Evolutionary conservation across 2,888 invertebrate species (phyloP).

Genomic region (Diadromus collaris): DNA sequence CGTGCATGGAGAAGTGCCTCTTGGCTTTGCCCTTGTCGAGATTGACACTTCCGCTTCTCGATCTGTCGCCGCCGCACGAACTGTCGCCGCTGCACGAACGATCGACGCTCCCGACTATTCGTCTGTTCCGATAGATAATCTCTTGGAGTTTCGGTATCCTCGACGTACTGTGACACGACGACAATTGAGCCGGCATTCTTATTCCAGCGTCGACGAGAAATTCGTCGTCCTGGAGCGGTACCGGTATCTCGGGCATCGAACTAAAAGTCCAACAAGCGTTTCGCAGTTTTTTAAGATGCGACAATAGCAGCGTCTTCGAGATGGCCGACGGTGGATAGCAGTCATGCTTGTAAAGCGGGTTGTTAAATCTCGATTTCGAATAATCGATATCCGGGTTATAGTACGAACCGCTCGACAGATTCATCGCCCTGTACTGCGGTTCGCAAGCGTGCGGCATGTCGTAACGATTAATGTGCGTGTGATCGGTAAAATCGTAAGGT

Average conservation of each 20-base stretch:
- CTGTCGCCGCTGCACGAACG: constrained; percentile 61
- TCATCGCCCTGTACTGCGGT: constrained; percentile 41
- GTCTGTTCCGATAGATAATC: constrained; percentile 70
- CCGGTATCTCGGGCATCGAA: constrained; percentile 77
- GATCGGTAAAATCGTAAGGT: constrained; percentile 51
- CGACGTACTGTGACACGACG: constrained; percentile 72
- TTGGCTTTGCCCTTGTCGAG: constrained; percentile 70
- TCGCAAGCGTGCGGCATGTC: constrained; percentile 48
- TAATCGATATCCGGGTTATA: constrained; percentile 49
- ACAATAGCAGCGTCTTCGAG: constrained; percentile 68
- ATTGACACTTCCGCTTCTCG: constrained; percentile 63
- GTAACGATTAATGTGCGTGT: constrained; percentile 37
- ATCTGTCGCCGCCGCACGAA: constrained; percentile 63
- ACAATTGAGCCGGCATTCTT: constrained; percentile 75
- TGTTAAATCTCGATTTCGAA: constrained; percentile 42
- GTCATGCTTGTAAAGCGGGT: constrained; percentile 58
- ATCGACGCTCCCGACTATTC: constrained; percentile 61
- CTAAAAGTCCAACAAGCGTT: constrained; percentile 79
- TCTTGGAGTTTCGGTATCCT: constrained; percentile 76
- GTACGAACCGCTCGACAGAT: constrained; percentile 49
- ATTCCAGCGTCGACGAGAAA: constrained; percentile 79
- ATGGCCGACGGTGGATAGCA: constrained; percentile 65
- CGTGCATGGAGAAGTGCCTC: constrained; percentile 68
- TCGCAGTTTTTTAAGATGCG: constrained; percentile 70
- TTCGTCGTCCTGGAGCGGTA: constrained; percentile 77